phyloP scores from a whole-genome alignment of 2,888 invertebrate genomes.

The Steinernema carpocapsae region DNA sequence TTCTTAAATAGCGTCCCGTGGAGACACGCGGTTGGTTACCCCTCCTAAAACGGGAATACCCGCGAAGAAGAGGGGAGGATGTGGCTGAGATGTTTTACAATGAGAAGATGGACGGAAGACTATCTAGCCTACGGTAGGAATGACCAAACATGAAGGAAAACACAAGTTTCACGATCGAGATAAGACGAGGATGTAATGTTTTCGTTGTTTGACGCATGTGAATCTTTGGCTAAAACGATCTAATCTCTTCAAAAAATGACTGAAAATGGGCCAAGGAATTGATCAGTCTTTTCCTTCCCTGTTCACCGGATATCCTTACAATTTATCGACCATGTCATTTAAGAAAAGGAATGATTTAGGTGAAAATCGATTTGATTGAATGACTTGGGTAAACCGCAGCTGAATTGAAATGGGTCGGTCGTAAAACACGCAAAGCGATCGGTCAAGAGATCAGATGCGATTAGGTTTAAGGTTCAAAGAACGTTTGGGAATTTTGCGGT shows the following conservation, averaged over 20 bases:
- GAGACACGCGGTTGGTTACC: not conserved
- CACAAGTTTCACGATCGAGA: not conserved
- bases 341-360: too few relatives aligned
- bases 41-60: slow-evolving; percentile 5
- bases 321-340: not conserved
- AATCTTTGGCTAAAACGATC: too few relatives aligned
- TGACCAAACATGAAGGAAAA: not conserved
- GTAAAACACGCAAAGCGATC: not conserved
- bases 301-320: not conserved
- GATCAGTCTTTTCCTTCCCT: not conserved
- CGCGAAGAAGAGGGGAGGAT: not conserved
- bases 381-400: too few relatives aligned
- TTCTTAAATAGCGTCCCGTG: not conserved
- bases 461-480: slow-evolving; percentile 4
- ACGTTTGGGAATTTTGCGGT: too few relatives aligned
- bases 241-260: too few relatives aligned
- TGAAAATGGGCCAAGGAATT: not conserved
- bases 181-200: not conserved
- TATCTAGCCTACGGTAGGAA: not conserved
- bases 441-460: slow-evolving; percentile 7
- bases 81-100: not conserved
- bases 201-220: not conserved
- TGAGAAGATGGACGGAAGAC: not conserved
- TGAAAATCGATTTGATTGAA: too few relatives aligned
- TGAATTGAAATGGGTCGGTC: not conserved